These are phyloP conservation scores for Myotis vivesi DNA, from an alignment of 2,797 vertebrate genomes.

Conservation along the genomic window DNA sequence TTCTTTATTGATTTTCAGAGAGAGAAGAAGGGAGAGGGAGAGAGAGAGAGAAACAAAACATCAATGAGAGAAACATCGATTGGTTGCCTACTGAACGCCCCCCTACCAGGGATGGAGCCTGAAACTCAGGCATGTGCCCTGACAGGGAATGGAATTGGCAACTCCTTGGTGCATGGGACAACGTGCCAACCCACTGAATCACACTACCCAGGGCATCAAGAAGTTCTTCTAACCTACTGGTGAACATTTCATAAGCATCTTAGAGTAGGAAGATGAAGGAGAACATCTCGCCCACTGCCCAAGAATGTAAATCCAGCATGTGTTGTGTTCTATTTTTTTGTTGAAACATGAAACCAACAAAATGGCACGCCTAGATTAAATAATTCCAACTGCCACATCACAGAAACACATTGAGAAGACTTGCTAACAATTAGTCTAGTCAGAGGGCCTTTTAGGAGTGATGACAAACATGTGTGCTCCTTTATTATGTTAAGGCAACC, in stretches of 20 bases:
- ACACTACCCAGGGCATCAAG: background rate
- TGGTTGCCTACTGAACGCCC: background rate
- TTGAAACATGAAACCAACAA: conserved; percentile 80
- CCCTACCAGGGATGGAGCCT: background rate
- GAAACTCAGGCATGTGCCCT: background rate
- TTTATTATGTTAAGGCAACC: conserved; percentile 30
- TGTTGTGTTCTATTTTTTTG: conserved; percentile 74
- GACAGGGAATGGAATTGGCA: background rate
- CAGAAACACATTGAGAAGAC: conserved; percentile 79
- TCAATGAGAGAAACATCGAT: background rate
- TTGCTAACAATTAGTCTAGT: conserved; percentile 77
- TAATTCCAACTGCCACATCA: conserved; percentile 81
- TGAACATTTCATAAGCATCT: conserved; percentile 70
- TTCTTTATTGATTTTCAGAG: background rate
- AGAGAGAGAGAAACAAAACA: background rate
- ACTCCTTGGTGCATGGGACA: background rate
- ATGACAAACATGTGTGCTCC: background rate
- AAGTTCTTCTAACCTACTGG: conserved; percentile 56
- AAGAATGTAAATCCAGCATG: conserved; percentile 81
- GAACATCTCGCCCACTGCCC: conserved; percentile 69
- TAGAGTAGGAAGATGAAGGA: conserved; percentile 63
- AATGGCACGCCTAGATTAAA: conserved; percentile 79
- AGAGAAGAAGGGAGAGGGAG: background rate
- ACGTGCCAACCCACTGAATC: background rate
- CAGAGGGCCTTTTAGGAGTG: conserved; percentile 61